Percentiles rank a stretch among this genome's conserved stretches.
phyloP scores from a whole-genome alignment of 1,140 invertebrate species.

The Bombus soroeensis region DNA sequence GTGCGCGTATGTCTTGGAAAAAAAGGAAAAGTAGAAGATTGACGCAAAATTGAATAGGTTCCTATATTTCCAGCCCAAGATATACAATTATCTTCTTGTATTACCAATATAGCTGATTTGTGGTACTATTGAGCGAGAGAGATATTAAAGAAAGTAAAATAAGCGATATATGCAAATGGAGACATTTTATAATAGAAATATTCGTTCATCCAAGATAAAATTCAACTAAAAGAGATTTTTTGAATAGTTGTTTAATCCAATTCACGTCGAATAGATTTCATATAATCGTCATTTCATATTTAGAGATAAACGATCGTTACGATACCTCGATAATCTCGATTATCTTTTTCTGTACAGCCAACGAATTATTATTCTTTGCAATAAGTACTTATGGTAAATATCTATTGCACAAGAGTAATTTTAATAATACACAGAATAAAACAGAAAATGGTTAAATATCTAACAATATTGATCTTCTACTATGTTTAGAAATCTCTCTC shows the following conservation, averaged over 20 bases:
- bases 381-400: background rate
- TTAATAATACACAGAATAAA: background rate
- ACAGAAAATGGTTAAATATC: background rate
- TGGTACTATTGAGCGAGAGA: background rate
- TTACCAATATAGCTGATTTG: background rate
- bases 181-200: no score
- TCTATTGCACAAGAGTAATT: background rate
- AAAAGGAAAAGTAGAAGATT: conserved; percentile 66
- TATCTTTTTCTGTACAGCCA: background rate
- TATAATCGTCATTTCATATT: no score
- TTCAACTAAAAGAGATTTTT: no score
- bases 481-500: conserved; percentile 35
- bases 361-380: background rate
- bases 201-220: no score
- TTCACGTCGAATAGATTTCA: no score
- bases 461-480: conserved; percentile 37
- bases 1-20: conserved; percentile 54
- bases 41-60: background rate
- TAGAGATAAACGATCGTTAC: no score
- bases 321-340: no score
- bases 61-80: background rate
- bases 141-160: background rate
- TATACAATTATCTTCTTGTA: background rate
- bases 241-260: no score
- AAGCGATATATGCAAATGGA: background rate